Conservation (phyloP, 2,113 vertebrate genomes). For the Gadus macrocephalus region DNA sequence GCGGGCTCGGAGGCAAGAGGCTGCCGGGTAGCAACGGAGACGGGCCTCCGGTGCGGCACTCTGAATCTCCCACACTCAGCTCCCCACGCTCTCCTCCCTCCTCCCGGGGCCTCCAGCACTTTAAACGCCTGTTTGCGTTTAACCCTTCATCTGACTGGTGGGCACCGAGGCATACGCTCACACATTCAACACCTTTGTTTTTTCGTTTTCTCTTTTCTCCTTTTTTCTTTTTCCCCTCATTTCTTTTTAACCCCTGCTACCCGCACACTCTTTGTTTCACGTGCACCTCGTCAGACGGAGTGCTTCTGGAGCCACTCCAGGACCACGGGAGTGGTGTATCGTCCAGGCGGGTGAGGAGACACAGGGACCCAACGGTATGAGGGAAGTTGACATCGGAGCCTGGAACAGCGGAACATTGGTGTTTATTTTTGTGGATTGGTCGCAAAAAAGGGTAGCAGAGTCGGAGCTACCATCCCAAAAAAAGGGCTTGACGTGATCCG, state of each 20-base stretch:
- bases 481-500: no score
- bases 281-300: neutral
- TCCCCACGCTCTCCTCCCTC: conserved; percentile 18
- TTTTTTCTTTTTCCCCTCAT: no score
- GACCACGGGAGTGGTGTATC: neutral
- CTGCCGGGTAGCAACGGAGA: conserved; percentile 32
- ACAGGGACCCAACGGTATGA: no score
- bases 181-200: conserved; percentile 53
- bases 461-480: no score
- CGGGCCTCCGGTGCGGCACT: conserved; percentile 27
- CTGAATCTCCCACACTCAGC: conserved; percentile 57
- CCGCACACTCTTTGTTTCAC: neutral
- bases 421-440: no score
- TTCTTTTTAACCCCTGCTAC: neutral
- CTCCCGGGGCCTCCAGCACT: conserved; percentile 37
- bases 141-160: conserved; percentile 27
- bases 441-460: no score
- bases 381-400: no score
- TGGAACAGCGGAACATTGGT: no score
- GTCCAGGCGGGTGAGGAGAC: no score
- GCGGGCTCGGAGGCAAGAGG: conserved; percentile 47
- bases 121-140: conserved; percentile 60
- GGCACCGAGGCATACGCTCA: conserved; percentile 34
- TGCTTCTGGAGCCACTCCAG: neutral
- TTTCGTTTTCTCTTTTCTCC: conserved; percentile 6